Percentiles rank a stretch among this genome's conserved stretches.
These are phyloP conservation scores for Oncorhynchus nerka DNA, from an alignment of 2,113 vertebrate genomes.

Conservation along the genomic window DNA sequence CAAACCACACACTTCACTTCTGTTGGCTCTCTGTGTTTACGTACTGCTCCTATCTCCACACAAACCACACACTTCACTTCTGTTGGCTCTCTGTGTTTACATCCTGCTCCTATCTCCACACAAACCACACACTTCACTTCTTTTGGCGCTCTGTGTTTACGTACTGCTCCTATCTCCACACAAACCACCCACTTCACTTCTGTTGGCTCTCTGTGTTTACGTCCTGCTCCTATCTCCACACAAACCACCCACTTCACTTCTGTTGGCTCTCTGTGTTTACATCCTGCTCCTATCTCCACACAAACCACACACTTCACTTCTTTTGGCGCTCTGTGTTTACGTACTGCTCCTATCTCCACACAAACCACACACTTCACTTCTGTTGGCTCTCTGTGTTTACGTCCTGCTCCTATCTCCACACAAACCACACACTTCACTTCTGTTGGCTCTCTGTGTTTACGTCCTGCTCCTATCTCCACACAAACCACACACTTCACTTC, in stretches of 20 bases:
- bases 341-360: too few species aligned
- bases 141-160: conserved; percentile 41
- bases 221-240: neutral
- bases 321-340: too few species aligned
- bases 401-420: too few species aligned
- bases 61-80: neutral
- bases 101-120: conserved; percentile 45
- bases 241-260: conserved; percentile 1
- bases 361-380: too few species aligned
- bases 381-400: too few species aligned
- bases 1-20: conserved; percentile 1
- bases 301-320: conserved; percentile 6
- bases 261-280: too few species aligned
- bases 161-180: conserved; percentile 45
- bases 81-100: conserved; percentile 41
- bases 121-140: conserved; percentile 12
- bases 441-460: too few species aligned
- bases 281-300: neutral
- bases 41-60: neutral
- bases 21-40: too few species aligned
- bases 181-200: conserved; percentile 13
- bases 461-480: neutral
- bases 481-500: conserved; percentile 2
- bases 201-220: too few species aligned
- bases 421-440: too few species aligned